These are phyloP conservation scores for Drosophila nasuta DNA, from an alignment of 1,140 invertebrate species.

Conservation along the genomic window DNA sequence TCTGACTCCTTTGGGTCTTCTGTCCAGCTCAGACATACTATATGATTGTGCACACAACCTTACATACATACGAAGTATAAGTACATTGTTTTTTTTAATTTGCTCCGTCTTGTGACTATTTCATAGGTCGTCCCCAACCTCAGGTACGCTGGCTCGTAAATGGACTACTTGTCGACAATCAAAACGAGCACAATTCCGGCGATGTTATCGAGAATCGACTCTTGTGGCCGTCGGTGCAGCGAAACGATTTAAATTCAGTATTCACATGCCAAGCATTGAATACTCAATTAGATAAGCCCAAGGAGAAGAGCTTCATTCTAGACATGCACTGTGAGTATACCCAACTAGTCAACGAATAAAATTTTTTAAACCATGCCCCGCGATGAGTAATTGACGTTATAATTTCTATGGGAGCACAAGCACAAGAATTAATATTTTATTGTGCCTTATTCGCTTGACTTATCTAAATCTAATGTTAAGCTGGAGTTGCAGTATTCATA, in stretches of 20 bases:
- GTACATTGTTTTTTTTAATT: constrained; percentile 24
- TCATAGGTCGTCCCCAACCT: constrained; percentile 88
- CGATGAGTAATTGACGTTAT: too few species aligned
- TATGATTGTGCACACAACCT: too few species aligned
- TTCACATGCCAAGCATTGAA: constrained; percentile 94
- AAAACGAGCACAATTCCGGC: constrained; percentile 92
- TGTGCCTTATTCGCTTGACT: too few species aligned
- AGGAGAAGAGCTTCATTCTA: constrained; percentile 90
- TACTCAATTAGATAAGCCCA: constrained; percentile 91
- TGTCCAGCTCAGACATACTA: too few species aligned
- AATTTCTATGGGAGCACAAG: too few species aligned
- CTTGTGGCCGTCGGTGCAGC: constrained; percentile 89
- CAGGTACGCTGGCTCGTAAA: constrained; percentile 91
- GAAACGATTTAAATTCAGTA: constrained; percentile 92
- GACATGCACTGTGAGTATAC: constrained; percentile 92
- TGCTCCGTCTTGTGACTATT: constrained; percentile 20
- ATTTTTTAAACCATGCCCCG: neutral
- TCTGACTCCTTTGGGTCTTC: constrained; percentile 28
- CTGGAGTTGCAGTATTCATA: neutral
- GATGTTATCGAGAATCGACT: constrained; percentile 94
- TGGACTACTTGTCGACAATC: constrained; percentile 90
- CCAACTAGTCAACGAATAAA: neutral
- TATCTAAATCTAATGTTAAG: neutral
- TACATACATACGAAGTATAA: constrained; percentile 4
- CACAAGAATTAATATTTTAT: too few species aligned